A percentile compares a stretch with the other conserved stretches of the same genome.
phyloP scores from a whole-genome alignment of 2,888 invertebrate species.

The Resseliella maxima region DNA sequence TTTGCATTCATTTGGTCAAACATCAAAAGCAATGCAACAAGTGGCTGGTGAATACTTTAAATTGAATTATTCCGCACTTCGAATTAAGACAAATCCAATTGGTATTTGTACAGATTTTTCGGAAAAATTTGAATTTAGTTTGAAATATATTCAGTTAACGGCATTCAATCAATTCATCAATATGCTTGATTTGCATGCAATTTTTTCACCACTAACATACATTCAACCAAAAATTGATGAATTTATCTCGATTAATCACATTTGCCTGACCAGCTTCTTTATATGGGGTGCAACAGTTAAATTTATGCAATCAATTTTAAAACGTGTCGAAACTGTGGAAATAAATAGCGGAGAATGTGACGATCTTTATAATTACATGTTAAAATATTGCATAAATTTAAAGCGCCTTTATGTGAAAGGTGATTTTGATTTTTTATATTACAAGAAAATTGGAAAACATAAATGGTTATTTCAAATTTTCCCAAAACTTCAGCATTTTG shows the following conservation, averaged over 20 bases:
- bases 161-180: background rate
- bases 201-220: background rate
- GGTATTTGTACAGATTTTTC: background rate
- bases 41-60: conserved; percentile 8
- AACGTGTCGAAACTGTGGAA: background rate
- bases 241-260: background rate
- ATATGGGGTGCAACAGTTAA: background rate
- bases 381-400: background rate
- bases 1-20: background rate
- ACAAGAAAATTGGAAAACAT: background rate
- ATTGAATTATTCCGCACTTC: background rate
- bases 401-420: background rate
- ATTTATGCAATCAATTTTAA: background rate
- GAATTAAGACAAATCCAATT: background rate
- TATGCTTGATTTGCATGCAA: background rate
- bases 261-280: background rate
- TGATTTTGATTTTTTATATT: background rate
- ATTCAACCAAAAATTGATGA: background rate
- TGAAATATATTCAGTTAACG: background rate
- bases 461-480: background rate
- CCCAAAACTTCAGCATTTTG: conserved; percentile 1
- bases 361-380: background rate
- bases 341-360: background rate
- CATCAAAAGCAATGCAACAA: background rate
- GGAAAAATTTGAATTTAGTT: background rate